Conservation (phyloP, 30 jellyfish, hydroid and myxozoan genomes). For the Rhopilema esculentum region DNA sequence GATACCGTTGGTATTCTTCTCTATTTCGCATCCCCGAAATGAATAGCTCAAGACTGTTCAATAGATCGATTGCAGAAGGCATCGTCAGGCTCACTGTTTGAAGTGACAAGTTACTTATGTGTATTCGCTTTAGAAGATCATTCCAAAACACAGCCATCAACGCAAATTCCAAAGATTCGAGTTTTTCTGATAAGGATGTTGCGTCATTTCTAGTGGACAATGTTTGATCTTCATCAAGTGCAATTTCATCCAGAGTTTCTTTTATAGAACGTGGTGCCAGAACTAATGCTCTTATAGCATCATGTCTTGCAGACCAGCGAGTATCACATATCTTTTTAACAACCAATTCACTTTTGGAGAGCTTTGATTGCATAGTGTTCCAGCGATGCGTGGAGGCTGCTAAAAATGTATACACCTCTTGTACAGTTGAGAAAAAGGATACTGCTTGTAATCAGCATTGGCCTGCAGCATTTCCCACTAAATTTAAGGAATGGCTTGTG, state of each 20-base stretch:
- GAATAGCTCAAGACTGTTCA: constrained; percentile 33
- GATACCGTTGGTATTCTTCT: constrained; percentile 25
- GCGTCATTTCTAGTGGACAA: constrained; percentile 49
- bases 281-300: constrained; percentile 65
- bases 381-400: constrained; percentile 58
- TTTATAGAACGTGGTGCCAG: constrained; percentile 17
- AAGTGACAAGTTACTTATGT: constrained; percentile 18
- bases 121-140: constrained; percentile 48
- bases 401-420: constrained; percentile 39
- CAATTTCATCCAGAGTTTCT: constrained; percentile 37
- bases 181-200: constrained; percentile 14
- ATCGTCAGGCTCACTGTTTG: constrained; percentile 21
- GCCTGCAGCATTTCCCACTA: constrained; percentile 53
- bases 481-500: constrained; percentile 27
- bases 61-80: constrained; percentile 21
- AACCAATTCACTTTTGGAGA: constrained; percentile 41
- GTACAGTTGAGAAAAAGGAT: constrained; percentile 18
- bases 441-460: constrained; percentile 64
- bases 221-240: constrained; percentile 54
- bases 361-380: constrained; percentile 33
- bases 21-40: constrained; percentile 35
- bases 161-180: constrained; percentile 39
- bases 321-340: constrained; percentile 58
- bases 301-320: constrained; percentile 58
- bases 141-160: constrained; percentile 49